Conservation (phyloP, 1,140 invertebrate genomes). For the Tetranychus urticae region DNA sequence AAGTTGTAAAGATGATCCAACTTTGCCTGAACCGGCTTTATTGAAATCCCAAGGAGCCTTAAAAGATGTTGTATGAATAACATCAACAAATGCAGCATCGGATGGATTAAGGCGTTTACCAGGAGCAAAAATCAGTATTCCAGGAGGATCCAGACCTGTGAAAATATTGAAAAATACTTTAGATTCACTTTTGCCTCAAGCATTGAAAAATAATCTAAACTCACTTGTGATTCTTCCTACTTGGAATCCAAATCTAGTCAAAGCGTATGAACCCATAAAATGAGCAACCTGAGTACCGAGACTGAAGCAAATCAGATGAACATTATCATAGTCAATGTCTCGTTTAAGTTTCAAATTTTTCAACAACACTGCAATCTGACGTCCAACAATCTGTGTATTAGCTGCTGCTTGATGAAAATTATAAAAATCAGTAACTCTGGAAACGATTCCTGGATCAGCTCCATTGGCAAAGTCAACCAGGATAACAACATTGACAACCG, state of each 20-base stretch:
- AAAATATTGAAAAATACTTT: background rate
- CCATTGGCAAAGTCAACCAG: background rate
- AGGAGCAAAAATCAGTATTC: background rate
- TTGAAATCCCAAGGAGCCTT: background rate
- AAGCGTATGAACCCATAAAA: conserved; percentile 21
- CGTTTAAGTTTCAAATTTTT: conserved; percentile 1
- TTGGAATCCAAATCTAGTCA: background rate
- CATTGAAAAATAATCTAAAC: background rate
- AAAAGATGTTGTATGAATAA: background rate
- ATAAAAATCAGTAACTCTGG: background rate
- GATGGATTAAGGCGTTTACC: background rate
- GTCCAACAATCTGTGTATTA: conserved; percentile 20
- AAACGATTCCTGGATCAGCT: background rate
- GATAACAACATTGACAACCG: background rate
- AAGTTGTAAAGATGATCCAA: background rate
- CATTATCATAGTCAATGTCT: conserved; percentile 7
- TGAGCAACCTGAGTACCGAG: conserved; percentile 35
- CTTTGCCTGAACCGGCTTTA: background rate
- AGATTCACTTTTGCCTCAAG: no score
- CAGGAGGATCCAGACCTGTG: background rate
- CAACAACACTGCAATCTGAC: conserved; percentile 17
- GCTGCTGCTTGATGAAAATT: background rate
- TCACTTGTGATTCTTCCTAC: background rate
- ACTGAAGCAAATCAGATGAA: conserved; percentile 34
- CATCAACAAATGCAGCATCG: background rate